A percentile compares a stretch with the other conserved stretches of the same genome.
Evolutionary conservation across 2,113 vertebrate species (phyloP).

Genomic region (human (Homo sapiens)): DNA sequence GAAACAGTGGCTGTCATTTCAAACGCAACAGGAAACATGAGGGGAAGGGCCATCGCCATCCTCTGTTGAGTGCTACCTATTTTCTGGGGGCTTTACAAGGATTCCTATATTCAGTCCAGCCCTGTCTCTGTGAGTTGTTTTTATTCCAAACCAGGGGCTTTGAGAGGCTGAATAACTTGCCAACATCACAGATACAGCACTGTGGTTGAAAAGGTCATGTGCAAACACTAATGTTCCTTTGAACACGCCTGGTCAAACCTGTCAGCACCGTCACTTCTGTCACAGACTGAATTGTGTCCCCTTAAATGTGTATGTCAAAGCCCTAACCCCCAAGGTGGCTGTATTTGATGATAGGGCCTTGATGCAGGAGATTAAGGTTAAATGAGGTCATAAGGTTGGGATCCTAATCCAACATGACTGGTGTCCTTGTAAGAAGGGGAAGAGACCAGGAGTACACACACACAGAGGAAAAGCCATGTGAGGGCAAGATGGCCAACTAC

Average conservation of each 20-base stretch:
- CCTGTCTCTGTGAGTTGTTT: not conserved
- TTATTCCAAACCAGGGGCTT: not conserved
- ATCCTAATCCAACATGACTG: not conserved
- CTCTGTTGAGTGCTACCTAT: not conserved
- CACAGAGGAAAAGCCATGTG: not conserved
- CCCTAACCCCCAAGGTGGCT: not conserved
- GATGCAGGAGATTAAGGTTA: not conserved
- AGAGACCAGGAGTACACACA: not conserved
- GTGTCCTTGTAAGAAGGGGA: not conserved
- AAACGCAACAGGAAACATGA: not conserved
- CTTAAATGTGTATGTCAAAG: not conserved
- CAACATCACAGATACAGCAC: not conserved
- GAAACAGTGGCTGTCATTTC: not conserved
- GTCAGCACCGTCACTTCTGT: rapidly evolving
- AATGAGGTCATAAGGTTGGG: not conserved
- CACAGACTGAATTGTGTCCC: not conserved
- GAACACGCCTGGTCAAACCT: not conserved
- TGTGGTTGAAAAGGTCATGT: not conserved
- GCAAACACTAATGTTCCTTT: not conserved
- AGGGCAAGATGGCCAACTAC: too few species aligned
- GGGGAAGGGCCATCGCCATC: not conserved
- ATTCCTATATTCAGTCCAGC: not conserved
- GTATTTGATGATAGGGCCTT: not conserved
- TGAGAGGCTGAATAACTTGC: not conserved
- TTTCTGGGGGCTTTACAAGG: not conserved